Base-by-base conservation (phyloP, 2,113 vertebrate genomes). In the Megaceryle maxima region DNA sequence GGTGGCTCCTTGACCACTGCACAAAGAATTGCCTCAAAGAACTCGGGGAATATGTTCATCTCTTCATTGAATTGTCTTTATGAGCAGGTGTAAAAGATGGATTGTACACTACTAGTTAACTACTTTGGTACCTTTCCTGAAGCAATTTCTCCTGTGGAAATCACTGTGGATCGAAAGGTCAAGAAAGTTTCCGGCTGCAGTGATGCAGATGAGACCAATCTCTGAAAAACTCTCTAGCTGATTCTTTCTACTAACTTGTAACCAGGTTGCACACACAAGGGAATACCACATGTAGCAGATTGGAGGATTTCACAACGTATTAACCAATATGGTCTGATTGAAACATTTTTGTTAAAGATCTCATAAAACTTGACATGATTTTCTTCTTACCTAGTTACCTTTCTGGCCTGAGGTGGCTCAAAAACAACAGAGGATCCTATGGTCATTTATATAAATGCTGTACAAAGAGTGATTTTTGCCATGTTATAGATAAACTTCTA, bases 261-360 rank as follows among this genome's bases (percentile, higher is more conserved):
- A 86, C 53, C 10, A 4, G 33, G 25, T 62, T 90, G 35, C 63
- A 56, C 29, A 29, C 75, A 62, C 69, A 86, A 93, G 88, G 91
- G 77, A 57, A 29, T 18, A 5, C 75, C 19, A 28, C 44, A 12
- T 64, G 51, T 57, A 94, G 81, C 35, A 96, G 50, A 63, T 43
- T 64, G 57, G 72, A 95, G 75, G 48, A 87, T 94, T 95, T 95
- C 48, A 80, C 72, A 77, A 84, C 70, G 46, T 74, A 43, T 91
- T 89, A 87, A 96, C 83, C 62, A 94, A 80, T 51, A 15, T 93
- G 85, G 75, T 93, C 91, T 37, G 33, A 78, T 95, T 94, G 86
- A 93, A 96, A 55, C 80, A 33, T 83, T 96, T 93, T 97, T 96
- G 37, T 55, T 94, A 81, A 95, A 88, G 79, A 35, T 78, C 28